A percentile compares a stretch with the other conserved stretches of the same genome.
These are phyloP conservation scores for Conops quadrifasciatus DNA, from an alignment of 2,888 invertebrate genomes.

Conservation along the genomic window DNA sequence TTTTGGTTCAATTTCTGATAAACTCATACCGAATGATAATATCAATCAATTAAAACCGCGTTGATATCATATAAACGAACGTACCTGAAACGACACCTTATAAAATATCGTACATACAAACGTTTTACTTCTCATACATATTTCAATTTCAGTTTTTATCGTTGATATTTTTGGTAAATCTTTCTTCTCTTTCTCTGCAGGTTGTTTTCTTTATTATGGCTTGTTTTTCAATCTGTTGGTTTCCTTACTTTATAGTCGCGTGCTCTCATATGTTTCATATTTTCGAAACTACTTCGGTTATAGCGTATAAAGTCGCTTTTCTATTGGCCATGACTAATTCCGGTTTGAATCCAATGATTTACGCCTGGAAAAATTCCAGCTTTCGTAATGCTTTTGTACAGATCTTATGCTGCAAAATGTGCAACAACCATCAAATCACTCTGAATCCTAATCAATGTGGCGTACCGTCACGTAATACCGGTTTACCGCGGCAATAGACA, in stretches of 20 bases:
- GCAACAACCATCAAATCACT: constrained; percentile 64
- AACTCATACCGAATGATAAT: too few species aligned
- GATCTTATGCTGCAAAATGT: constrained; percentile 73
- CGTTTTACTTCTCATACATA: not conserved
- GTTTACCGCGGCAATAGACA: constrained; percentile 23
- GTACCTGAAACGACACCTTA: not conserved
- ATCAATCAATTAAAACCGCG: too few species aligned
- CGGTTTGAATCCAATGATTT: constrained; percentile 82
- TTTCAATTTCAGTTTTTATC: not conserved
- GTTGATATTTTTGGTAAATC: too few species aligned
- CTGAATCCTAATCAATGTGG: constrained; percentile 43
- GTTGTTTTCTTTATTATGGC: constrained; percentile 81
- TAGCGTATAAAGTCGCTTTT: constrained; percentile 73
- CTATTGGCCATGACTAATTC: constrained; percentile 82
- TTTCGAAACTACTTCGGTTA: constrained; percentile 67
- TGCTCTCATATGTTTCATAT: constrained; percentile 71
- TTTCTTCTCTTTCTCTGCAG: constrained; percentile 65
- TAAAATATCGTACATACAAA: not conserved
- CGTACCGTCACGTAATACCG: constrained; percentile 32
- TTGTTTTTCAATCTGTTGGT: constrained; percentile 83
- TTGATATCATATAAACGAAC: too few species aligned
- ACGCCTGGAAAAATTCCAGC: constrained; percentile 85
- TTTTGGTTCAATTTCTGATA: not conserved
- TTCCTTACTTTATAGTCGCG: constrained; percentile 78
- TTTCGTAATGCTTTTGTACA: constrained; percentile 78